Conservation (phyloP, 2,113 vertebrate genomes). For the Progne subis region DNA sequence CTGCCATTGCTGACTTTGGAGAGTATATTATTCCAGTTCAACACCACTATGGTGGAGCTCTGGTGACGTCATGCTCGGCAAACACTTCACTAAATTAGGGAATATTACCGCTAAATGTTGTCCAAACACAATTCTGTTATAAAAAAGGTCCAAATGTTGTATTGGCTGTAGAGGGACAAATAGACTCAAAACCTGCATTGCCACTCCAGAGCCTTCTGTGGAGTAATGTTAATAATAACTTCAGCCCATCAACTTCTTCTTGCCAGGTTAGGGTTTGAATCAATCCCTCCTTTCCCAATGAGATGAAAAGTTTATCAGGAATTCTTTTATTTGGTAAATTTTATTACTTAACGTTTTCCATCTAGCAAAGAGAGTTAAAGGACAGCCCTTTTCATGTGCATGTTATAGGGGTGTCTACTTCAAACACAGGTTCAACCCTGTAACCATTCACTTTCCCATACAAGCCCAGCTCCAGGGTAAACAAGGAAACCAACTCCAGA, state of each 20-base stretch:
- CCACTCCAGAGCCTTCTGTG: background rate
- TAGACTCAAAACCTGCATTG: background rate
- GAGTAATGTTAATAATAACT: background rate
- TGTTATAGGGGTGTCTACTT: background rate
- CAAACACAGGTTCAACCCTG: background rate
- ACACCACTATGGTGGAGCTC: background rate
- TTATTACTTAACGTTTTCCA: background rate
- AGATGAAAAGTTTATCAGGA: background rate
- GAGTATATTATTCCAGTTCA: background rate
- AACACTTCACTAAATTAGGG: background rate
- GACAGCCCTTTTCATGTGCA: background rate
- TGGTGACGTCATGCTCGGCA: background rate
- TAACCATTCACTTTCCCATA: background rate
- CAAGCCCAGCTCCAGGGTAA: background rate
- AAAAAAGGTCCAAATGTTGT: background rate
- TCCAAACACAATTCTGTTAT: background rate
- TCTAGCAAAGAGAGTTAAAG: background rate
- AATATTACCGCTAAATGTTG: background rate
- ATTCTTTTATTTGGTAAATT: background rate
- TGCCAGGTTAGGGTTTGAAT: background rate
- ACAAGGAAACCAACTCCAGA: background rate
- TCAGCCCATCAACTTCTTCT: background rate
- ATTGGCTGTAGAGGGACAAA: background rate
- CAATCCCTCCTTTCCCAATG: background rate
- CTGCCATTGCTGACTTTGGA: background rate